Evolutionary conservation across 2,888 invertebrate genomes (phyloP).

Genomic region (Dendrolimus houi): DNA sequence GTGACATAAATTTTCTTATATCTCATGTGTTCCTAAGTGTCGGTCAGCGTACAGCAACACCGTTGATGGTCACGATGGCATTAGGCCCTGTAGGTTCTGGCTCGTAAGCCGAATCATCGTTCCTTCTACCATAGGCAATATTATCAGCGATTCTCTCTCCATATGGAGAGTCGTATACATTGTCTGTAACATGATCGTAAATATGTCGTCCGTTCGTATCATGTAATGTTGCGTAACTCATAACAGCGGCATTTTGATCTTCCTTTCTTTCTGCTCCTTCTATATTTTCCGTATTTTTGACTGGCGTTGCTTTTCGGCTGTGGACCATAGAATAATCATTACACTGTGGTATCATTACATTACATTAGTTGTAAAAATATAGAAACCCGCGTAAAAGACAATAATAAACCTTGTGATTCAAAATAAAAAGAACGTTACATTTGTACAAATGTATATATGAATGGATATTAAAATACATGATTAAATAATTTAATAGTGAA

Average conservation of each 20-base stretch:
- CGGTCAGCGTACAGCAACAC: conserved; percentile 87
- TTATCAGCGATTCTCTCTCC: conserved; percentile 74
- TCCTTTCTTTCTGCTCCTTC: conserved; percentile 91
- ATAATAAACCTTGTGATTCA: too few relatives aligned
- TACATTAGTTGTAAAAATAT: too few relatives aligned
- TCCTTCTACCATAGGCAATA: conserved; percentile 56
- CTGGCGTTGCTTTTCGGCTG: conserved; percentile 89
- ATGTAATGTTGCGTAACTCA: conserved; percentile 91
- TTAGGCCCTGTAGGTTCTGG: conserved; percentile 80
- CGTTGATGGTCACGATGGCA: conserved; percentile 89
- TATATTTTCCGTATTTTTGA: conserved; percentile 92
- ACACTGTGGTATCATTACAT: too few relatives aligned
- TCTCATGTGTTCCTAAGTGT: not conserved
- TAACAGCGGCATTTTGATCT: conserved; percentile 90
- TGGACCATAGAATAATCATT: too few relatives aligned
- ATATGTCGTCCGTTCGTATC: conserved; percentile 77
- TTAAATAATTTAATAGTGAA: too few relatives aligned
- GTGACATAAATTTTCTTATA: too few relatives aligned
- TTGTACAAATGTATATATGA: too few relatives aligned
- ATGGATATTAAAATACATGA: too few relatives aligned
- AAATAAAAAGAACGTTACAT: too few relatives aligned
- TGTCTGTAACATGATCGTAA: conserved; percentile 77
- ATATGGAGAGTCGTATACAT: conserved; percentile 86
- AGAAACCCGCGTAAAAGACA: too few relatives aligned
- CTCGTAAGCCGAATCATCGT: conserved; percentile 75